Base-by-base conservation (phyloP, 2,888 invertebrate species). In the Watsonalla binaria region DNA sequence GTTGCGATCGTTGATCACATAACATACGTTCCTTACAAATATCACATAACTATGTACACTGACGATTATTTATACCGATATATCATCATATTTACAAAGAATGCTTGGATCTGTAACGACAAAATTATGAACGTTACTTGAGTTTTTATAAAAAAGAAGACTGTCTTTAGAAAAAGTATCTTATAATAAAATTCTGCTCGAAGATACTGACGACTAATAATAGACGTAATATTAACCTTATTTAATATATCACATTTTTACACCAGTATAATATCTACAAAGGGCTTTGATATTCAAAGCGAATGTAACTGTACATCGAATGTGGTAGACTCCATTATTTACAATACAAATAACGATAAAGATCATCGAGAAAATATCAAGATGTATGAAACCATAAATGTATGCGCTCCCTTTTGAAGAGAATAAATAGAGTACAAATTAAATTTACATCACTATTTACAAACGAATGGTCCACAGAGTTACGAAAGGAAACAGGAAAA, bases 181-280 rank as follows among this genome's bases (percentile, higher is more conserved):
- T 63, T 67, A 69, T 54, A 46, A 57, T 67, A 70, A 66, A 66
- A 69, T 60, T 57, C 46, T 54, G 35, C 45, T 33, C 49, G 33
- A 34, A 55, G 54, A 55, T 24, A 45, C 45, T 45, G 50, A 51
- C 24, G 24, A 24, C 24, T 46, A 55, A 51, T 51, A 42, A 52
- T 54, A 56, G 51, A 56, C 60, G 34, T 53, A 51, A 42, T 63
- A 64, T 62, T 64, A 62, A 60, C 52, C 68, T 68, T 68, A 68
- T 51, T 59, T 52, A 61, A 62, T 76, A 76, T 76, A 76, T 76
- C 75, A 76, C 76, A 76, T 75, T 76, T 75, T 76, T 76, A 68
- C 65, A 70, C 59, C 58, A 52, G 46, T 55, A 42, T 61, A 60
- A n/a, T 69, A 68, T 71, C 60, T 70, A 71, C 71, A 71, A 53